These are phyloP conservation scores for Patella pellucida DNA, from an alignment of 2,888 invertebrate genomes.

Conservation along the genomic window DNA sequence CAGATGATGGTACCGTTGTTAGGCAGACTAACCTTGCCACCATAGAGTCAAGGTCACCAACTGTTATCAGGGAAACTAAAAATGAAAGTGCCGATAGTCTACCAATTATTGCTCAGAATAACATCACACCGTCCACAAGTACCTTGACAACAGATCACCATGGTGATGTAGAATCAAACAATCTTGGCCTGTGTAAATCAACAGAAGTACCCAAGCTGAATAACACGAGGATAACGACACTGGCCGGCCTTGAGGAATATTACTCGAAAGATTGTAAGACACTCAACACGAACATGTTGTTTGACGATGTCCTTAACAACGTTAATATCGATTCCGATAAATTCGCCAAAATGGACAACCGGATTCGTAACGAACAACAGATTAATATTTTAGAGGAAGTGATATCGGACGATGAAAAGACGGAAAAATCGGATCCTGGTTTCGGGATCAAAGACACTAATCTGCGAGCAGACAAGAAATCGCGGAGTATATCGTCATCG, in stretches of 20 bases:
- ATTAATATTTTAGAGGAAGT: conserved; percentile 67
- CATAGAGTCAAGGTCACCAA: background rate
- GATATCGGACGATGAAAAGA: conserved; percentile 34
- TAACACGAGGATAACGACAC: conserved; percentile 34
- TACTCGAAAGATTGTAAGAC: conserved; percentile 76
- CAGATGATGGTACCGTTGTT: background rate
- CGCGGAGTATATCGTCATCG: conserved; percentile 37
- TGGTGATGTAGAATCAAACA: background rate
- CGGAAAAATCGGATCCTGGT: conserved; percentile 7
- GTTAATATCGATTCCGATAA: conserved; percentile 76
- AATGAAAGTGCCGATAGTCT: background rate
- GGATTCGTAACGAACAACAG: conserved; percentile 70
- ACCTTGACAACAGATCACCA: background rate
- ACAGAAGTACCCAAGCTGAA: conserved; percentile 29
- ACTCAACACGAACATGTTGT: conserved; percentile 75
- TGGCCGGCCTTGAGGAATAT: conserved; percentile 72
- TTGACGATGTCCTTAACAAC: conserved; percentile 68
- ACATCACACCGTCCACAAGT: background rate
- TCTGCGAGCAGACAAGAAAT: conserved; percentile 63
- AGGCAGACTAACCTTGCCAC: background rate
- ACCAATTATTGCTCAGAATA: conserved; percentile 2
- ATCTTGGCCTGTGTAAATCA: background rate
- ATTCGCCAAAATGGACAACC: conserved; percentile 74
- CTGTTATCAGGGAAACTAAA: too few species aligned
- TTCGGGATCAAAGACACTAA: conserved; percentile 73